Conservation (phyloP, 2,888 invertebrate species). For the Lithodes maja region DNA sequence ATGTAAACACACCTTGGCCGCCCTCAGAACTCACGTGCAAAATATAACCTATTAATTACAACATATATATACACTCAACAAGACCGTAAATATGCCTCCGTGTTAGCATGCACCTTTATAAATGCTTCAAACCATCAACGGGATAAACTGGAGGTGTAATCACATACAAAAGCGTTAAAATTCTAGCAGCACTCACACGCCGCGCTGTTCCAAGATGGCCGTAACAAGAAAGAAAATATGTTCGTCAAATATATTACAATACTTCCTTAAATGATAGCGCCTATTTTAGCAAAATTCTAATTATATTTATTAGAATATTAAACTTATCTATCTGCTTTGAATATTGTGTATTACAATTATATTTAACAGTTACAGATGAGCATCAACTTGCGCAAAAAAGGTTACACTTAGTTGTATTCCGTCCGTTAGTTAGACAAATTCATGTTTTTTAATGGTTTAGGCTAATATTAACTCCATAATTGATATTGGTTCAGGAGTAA, state of each 20-base stretch:
- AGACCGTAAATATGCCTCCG: too few relatives aligned
- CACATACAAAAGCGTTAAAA: too few relatives aligned
- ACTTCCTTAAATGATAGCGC: background rate
- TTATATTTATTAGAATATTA: background rate
- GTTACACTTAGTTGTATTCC: background rate
- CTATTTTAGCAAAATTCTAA: background rate
- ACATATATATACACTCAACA: too few relatives aligned
- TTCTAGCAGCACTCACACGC: background rate
- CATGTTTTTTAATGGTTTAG: background rate
- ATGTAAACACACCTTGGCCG: too few relatives aligned
- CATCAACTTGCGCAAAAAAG: background rate
- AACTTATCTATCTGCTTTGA: background rate
- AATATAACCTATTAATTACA: too few relatives aligned
- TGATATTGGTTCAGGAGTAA: too few relatives aligned
- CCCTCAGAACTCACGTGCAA: too few relatives aligned
- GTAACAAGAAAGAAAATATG: background rate
- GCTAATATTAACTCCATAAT: background rate
- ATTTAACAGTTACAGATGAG: background rate
- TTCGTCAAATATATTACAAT: background rate
- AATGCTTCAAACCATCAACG: too few relatives aligned
- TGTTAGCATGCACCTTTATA: too few relatives aligned
- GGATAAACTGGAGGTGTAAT: too few relatives aligned
- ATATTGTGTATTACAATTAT: background rate
- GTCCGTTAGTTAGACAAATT: background rate
- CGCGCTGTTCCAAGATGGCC: background rate